Evolutionary conservation across 2,797 vertebrate species (phyloP).

Genomic region (Onychomys torridus): DNA sequence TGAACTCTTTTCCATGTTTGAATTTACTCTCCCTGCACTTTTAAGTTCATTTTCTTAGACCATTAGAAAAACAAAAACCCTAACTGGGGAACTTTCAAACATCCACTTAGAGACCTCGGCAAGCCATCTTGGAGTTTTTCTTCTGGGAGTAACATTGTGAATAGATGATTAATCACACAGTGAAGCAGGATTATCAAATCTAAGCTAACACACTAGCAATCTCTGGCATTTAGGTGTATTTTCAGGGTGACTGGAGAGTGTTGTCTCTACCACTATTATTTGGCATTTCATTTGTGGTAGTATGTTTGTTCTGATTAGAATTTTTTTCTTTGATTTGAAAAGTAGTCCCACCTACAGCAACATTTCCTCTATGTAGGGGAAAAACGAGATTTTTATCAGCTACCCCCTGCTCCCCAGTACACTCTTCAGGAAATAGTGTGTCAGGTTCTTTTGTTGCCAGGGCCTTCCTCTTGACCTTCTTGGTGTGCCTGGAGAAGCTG

Average conservation of each 20-base stretch:
- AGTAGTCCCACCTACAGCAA: background rate
- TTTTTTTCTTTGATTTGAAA: slow-evolving; percentile 1
- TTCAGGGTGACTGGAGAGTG: background rate
- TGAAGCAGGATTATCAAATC: background rate
- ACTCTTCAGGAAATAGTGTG: slow-evolving; percentile 1
- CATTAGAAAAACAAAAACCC: background rate
- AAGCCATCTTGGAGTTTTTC: slow-evolving; percentile 1
- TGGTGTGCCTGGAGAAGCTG: background rate
- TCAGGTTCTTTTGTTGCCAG: background rate
- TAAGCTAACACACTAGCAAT: background rate
- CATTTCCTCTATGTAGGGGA: background rate
- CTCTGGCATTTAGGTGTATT: slow-evolving; percentile 25
- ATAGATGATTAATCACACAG: slow-evolving; percentile 37
- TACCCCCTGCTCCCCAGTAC: background rate
- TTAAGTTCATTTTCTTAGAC: slow-evolving; percentile 10
- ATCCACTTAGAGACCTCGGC: background rate
- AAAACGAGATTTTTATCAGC: background rate
- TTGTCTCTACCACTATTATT: background rate
- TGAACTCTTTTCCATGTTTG: background rate
- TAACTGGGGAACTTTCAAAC: background rate
- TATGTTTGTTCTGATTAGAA: background rate
- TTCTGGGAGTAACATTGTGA: slow-evolving; percentile 14
- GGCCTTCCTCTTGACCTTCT: background rate
- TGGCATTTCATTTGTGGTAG: background rate
- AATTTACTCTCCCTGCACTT: background rate